These are phyloP conservation scores for Marronus borbonicus DNA, from an alignment of 2,888 invertebrate genomes.

Conservation along the genomic window DNA sequence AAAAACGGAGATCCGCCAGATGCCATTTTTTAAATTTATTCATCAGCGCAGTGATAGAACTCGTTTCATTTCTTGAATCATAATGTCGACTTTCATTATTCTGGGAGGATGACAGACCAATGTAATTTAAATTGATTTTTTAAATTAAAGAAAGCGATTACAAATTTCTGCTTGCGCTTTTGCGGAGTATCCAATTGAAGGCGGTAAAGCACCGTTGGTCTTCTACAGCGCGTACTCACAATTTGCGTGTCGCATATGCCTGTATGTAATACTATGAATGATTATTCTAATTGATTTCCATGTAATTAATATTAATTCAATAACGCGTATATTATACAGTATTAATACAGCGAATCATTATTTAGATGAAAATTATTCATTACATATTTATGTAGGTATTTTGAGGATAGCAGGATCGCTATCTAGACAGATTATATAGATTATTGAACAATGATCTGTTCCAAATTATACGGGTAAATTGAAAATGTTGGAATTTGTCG, in stretches of 20 bases:
- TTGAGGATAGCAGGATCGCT: neutral
- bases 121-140: neutral
- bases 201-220: too few relatives aligned
- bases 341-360: too few relatives aligned
- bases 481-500: neutral
- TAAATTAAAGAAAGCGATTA: too few relatives aligned
- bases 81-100: conserved; percentile 20
- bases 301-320: too few relatives aligned
- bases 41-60: conserved; percentile 18
- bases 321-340: too few relatives aligned
- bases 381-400: neutral
- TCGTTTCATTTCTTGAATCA: conserved; percentile 34
- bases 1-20: conserved; percentile 31
- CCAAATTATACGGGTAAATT: neutral
- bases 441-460: conserved; percentile 14
- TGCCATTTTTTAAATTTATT: conserved; percentile 40
- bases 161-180: too few relatives aligned
- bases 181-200: too few relatives aligned
- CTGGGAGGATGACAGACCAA: neutral
- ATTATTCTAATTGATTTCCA: too few relatives aligned
- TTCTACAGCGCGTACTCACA: too few relatives aligned
- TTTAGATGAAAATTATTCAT: too few relatives aligned
- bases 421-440: neutral
- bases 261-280: too few relatives aligned
- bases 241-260: too few relatives aligned